A percentile compares a stretch with the other conserved stretches of the same genome.
Conservation (phyloP, 2,888 invertebrate species). For the Linyphia triangularis region DNA sequence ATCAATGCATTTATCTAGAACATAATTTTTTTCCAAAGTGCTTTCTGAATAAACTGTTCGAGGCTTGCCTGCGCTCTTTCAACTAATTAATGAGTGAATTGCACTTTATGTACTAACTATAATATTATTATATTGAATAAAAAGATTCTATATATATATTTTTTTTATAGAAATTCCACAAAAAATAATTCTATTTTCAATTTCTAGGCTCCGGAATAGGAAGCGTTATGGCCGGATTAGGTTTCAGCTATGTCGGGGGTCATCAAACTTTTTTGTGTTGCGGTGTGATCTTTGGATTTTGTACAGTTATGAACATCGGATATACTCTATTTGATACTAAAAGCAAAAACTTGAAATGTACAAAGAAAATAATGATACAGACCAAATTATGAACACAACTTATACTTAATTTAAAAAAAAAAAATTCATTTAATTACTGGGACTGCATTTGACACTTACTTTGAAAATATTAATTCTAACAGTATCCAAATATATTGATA, state of each 20-base stretch:
- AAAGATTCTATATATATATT: no score
- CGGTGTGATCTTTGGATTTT: slow-evolving; percentile 11
- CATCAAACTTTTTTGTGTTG: slow-evolving; percentile 28
- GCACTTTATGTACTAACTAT: neutral
- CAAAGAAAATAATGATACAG: no score
- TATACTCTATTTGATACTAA: neutral
- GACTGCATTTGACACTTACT: no score
- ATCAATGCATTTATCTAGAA: neutral
- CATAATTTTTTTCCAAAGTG: neutral
- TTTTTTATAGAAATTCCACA: no score
- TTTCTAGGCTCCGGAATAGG: slow-evolving; percentile 50
- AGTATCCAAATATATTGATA: no score
- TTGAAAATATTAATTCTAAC: no score
- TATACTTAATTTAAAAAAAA: no score
- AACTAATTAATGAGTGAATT: neutral
- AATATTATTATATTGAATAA: neutral
- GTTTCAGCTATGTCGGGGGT: slow-evolving; percentile 28
- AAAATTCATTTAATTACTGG: no score
- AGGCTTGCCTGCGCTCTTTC: neutral
- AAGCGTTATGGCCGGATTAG: slow-evolving; percentile 37
- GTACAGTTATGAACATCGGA: neutral
- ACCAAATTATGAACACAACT: no score
- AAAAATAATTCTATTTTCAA: no score
- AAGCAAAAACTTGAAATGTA: no score
- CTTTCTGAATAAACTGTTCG: neutral